A percentile compares a stretch with the other conserved stretches of the same genome.
Conservation (phyloP, 2,888 invertebrate species). For the Ormyrus rosae region DNA sequence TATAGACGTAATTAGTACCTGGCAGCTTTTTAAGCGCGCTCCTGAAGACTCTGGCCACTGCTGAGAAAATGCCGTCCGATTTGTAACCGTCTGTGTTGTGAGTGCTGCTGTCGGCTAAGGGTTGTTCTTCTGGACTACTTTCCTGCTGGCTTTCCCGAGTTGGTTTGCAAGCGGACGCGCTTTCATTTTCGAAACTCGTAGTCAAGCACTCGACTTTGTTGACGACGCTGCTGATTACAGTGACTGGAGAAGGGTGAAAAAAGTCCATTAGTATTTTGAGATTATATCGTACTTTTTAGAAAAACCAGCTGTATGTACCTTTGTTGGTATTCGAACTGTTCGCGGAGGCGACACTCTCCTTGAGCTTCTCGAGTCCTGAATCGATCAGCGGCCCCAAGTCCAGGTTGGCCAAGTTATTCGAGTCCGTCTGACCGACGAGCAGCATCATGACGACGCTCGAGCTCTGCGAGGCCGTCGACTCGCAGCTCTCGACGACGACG, state of each 20-base stretch:
- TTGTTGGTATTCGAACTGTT: conserved; percentile 18
- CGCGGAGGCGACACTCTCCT: conserved; percentile 50
- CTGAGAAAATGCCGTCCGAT: conserved; percentile 66
- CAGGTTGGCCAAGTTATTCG: conserved; percentile 51
- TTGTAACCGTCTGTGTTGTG: not conserved
- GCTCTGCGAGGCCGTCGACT: conserved; percentile 58
- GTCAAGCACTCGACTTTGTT: conserved; percentile 11
- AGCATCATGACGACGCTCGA: conserved; percentile 69
- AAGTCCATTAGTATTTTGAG: not conserved
- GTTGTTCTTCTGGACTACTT: not conserved
- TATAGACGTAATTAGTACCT: conserved; percentile 57
- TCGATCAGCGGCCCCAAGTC: conserved; percentile 67
- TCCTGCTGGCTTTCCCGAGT: not conserved
- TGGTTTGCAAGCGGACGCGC: not conserved
- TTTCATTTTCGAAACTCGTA: too few relatives aligned
- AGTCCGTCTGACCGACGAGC: conserved; percentile 65
- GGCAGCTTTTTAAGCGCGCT: conserved; percentile 67
- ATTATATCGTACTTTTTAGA: conserved; percentile 7
- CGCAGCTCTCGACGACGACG: conserved; percentile 58
- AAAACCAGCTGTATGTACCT: conserved; percentile 10
- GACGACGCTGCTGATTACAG: conserved; percentile 42
- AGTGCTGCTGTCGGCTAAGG: not conserved
- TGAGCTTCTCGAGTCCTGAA: conserved; percentile 67
- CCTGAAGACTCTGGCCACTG: conserved; percentile 67
- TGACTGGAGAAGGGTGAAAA: too few relatives aligned